phyloP scores from a whole-genome alignment of 2,888 invertebrate genomes.

The Macaria notata region DNA sequence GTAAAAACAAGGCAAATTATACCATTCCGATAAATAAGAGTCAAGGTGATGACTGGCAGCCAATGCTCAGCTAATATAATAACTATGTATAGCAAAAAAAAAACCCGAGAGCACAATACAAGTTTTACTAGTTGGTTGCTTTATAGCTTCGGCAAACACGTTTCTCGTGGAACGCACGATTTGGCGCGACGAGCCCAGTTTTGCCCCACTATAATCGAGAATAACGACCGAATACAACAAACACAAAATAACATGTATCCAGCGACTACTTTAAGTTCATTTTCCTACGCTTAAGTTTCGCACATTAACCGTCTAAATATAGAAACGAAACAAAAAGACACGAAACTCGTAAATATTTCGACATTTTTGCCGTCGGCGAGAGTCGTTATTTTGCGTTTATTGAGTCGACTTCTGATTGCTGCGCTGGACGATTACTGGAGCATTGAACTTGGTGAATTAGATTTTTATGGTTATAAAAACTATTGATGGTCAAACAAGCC shows the following conservation, averaged over 20 bases:
- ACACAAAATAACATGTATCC: slow-evolving; percentile 53
- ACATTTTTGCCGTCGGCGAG: slow-evolving; percentile 64
- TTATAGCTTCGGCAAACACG: slow-evolving; percentile 67
- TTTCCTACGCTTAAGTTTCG: slow-evolving; percentile 48
- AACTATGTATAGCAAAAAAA: slow-evolving; percentile 48
- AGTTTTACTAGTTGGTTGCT: slow-evolving; percentile 69
- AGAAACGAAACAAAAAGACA: slow-evolving; percentile 63
- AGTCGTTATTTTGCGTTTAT: slow-evolving; percentile 69
- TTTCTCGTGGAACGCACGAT: slow-evolving; percentile 65
- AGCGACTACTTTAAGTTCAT: slow-evolving; percentile 48
- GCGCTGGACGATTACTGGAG: slow-evolving; percentile 60
- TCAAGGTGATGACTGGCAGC: slow-evolving; percentile 50
- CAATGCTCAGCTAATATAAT: slow-evolving; percentile 39
- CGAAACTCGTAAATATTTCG: slow-evolving; percentile 69
- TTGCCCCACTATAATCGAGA: slow-evolving; percentile 47
- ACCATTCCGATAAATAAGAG: not conserved
- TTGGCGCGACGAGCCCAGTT: slow-evolving; percentile 52
- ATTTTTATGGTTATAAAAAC: slow-evolving; percentile 36
- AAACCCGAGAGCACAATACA: slow-evolving; percentile 54
- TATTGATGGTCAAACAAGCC: slow-evolving; percentile 31
- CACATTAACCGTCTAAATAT: slow-evolving; percentile 54
- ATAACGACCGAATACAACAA: slow-evolving; percentile 45
- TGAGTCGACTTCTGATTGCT: slow-evolving; percentile 63
- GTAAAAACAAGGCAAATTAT: no score
- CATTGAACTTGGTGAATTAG: slow-evolving; percentile 65